Base-by-base conservation (phyloP, 2,113 vertebrate species). In the Oxyruncus cristatus region DNA sequence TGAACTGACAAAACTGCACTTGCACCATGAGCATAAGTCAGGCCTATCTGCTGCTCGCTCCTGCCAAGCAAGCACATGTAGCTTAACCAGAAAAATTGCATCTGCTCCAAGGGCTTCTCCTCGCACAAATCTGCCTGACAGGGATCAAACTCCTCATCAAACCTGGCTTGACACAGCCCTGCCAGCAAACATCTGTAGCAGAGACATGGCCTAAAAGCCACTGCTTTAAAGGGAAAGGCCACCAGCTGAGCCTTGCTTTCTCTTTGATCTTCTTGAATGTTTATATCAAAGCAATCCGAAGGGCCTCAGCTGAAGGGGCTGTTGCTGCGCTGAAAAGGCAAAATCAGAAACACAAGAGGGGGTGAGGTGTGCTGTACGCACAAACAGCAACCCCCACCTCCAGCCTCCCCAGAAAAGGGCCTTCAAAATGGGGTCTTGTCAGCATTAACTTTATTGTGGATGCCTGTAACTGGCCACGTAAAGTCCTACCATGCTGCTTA, bases 171-270 rank as follows among this genome's bases (percentile, higher is more conserved):
- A 87, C 70, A 33, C 2, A 50, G 47, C 44, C 52, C 86, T 93
- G 68, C 85, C 82, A 95, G 93, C 90, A 82, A 93, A 94, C 82
- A 90, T 92, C 92, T 93, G 95, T 73, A 86, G 76, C 56, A 21
- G 50, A 94, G 88, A 27, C 65, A 39, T 22, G 66, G 86, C 77
- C 91, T 75, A 44, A 81, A 79, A 95, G 79, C 33, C 91, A 42
- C 28, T 46, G 73, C 93, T 91, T 55, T 86, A 67, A 91, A 95
- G 52, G 52, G 49, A 93, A 93, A 72, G 83, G 91, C 95, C 96
- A 95, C 95, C 93, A 93, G 76, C 92, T 72, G 92, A 94, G 91
- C 27, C 53, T 77, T 14, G 19, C 76, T 62, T 84, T 65, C 47
- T 49, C 83, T 96, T 95, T 95, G 88, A 95, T 95, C 90, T 79